Evolutionary conservation across 2,797 vertebrate species (phyloP).

Genomic region (Carcharodon carcharias): DNA sequence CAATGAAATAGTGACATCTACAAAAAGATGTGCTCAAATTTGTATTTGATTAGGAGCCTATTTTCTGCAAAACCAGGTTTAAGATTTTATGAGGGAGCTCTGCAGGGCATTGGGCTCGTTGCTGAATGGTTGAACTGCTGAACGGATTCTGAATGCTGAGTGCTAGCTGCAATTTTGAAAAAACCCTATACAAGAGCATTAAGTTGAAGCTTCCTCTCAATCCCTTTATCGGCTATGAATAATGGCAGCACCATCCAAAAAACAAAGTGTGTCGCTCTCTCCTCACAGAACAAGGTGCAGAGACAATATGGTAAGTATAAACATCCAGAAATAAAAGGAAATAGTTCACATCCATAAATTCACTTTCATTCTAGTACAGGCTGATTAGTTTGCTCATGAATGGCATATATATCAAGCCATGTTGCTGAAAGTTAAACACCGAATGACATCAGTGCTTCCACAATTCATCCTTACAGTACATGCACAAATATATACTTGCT

Average conservation of each 20-base stretch:
- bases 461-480: not conserved
- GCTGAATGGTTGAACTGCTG: slow-evolving; percentile 48
- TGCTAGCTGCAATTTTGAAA: slow-evolving; percentile 41
- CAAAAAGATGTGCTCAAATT: not conserved
- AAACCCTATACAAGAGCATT: not conserved
- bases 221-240: not conserved
- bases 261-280: not conserved
- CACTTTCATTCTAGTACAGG: not conserved
- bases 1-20: not conserved
- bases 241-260: not conserved
- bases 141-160: slow-evolving; percentile 42
- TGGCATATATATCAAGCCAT: not conserved
- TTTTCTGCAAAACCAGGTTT: slow-evolving; percentile 58
- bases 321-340: not conserved
- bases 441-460: not conserved
- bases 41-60: slow-evolving; percentile 47
- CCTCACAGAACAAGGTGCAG: not conserved
- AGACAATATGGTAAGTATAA: not conserved
- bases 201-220: not conserved
- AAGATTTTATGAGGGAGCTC: slow-evolving; percentile 61
- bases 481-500: not conserved
- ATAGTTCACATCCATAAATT: not conserved
- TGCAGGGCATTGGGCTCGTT: slow-evolving; percentile 51
- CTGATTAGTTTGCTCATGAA: not conserved
- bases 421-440: not conserved